These are phyloP conservation scores for Oophaga pumilio DNA, from an alignment of 2,113 vertebrate species.

Conservation along the genomic window DNA sequence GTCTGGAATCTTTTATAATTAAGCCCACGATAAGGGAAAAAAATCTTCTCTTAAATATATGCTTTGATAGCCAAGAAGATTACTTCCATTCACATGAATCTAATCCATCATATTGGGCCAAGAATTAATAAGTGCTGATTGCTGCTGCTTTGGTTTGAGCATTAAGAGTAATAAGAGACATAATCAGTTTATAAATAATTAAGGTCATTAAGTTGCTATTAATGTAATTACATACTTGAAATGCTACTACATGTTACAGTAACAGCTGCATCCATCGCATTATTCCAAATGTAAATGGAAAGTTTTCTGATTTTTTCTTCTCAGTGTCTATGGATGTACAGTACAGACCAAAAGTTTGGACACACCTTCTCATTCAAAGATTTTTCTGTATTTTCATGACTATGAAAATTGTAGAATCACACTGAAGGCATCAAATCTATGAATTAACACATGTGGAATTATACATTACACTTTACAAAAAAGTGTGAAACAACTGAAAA, in stretches of 20 bases:
- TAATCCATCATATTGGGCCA: slow-evolving; percentile 26
- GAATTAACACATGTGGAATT: too few relatives aligned
- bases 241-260: slow-evolving; percentile 34
- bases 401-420: too few relatives aligned
- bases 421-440: too few relatives aligned
- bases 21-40: not conserved
- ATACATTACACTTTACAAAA: too few relatives aligned
- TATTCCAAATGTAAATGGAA: slow-evolving; percentile 10
- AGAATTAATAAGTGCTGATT: slow-evolving; percentile 33
- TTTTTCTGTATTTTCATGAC: too few relatives aligned
- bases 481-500: too few relatives aligned
- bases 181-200: slow-evolving; percentile 54
- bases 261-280: slow-evolving; percentile 24
- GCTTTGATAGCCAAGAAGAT: slow-evolving; percentile 30
- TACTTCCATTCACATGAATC: slow-evolving; percentile 3
- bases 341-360: too few relatives aligned
- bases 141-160: slow-evolving; percentile 31
- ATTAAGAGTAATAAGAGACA: slow-evolving; percentile 34
- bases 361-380: too few relatives aligned
- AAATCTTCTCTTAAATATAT: slow-evolving; percentile 1
- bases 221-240: slow-evolving; percentile 48
- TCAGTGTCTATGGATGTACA: not conserved
- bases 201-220: slow-evolving; percentile 45
- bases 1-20: slow-evolving; percentile 13
- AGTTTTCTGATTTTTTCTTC: slow-evolving; percentile 12